Evolutionary conservation across 1,140 invertebrate species (phyloP).

Genomic region (Temnothorax longispinosus): DNA sequence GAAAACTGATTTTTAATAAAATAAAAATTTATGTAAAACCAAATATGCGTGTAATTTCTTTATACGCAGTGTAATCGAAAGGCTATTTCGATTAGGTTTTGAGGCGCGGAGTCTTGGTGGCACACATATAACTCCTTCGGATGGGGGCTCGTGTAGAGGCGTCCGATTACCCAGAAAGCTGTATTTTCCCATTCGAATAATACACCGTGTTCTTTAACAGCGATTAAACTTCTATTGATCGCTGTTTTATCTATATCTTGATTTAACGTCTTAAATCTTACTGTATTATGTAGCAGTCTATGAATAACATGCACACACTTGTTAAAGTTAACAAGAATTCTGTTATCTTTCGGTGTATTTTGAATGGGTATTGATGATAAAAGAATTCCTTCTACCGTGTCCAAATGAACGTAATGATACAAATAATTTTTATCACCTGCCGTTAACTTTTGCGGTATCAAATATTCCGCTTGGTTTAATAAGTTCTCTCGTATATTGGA

Average conservation of each 20-base stretch:
- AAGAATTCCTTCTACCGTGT: constrained; percentile 89
- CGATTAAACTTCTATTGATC: constrained; percentile 89
- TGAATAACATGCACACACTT: constrained; percentile 90
- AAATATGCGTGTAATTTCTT: background rate
- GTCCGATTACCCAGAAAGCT: constrained; percentile 86
- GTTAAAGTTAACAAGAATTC: constrained; percentile 90
- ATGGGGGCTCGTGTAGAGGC: constrained; percentile 90
- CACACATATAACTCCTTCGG: constrained; percentile 92
- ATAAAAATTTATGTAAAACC: background rate
- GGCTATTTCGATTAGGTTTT: constrained; percentile 93
- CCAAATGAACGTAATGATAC: constrained; percentile 90
- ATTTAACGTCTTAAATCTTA: constrained; percentile 86
- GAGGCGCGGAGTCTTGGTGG: constrained; percentile 91
- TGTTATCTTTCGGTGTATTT: constrained; percentile 79
- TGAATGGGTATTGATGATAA: constrained; percentile 87
- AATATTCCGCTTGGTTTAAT: constrained; percentile 90
- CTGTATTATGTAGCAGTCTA: constrained; percentile 89
- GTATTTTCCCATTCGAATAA: constrained; percentile 87
- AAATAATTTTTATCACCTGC: constrained; percentile 89
- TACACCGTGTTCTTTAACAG: constrained; percentile 91
- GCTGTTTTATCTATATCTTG: constrained; percentile 87
- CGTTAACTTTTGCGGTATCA: constrained; percentile 88
- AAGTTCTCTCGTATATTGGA: constrained; percentile 90
- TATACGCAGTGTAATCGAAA: constrained; percentile 86
- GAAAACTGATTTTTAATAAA: constrained; percentile 16